phyloP scores from a whole-genome alignment of 2,113 vertebrate genomes.

The Corythornis vintsioides region DNA sequence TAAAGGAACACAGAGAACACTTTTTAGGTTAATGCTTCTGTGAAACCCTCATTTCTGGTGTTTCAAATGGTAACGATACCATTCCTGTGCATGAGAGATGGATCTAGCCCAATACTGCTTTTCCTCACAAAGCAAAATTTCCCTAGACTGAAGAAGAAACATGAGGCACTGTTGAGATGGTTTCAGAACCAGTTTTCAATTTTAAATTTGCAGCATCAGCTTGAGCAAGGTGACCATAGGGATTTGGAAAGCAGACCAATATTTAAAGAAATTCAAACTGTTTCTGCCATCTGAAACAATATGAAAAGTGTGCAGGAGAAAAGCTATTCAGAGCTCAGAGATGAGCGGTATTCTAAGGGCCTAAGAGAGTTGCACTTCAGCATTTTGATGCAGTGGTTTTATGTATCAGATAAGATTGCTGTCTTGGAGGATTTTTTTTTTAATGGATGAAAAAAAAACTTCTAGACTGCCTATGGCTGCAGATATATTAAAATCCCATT shows the following conservation, averaged over 20 bases:
- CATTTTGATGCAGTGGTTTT: constrained; percentile 39
- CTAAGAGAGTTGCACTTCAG: background rate
- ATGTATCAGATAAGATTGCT: constrained; percentile 11
- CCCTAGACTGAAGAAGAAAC: background rate
- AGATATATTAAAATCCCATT: constrained; percentile 42
- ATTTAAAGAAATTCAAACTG: background rate
- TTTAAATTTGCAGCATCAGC: background rate
- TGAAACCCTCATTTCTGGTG: background rate
- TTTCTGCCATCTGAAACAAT: background rate
- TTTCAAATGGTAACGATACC: background rate
- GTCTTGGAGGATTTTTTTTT: background rate
- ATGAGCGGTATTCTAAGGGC: background rate
- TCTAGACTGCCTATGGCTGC: constrained; percentile 42
- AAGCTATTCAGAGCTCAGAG: background rate
- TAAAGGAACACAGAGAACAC: background rate
- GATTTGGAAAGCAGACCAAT: background rate
- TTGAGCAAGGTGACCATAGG: background rate
- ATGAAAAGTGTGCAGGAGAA: background rate
- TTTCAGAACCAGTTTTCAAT: background rate
- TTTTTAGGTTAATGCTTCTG: background rate
- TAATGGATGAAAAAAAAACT: constrained; percentile 39
- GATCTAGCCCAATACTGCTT: background rate
- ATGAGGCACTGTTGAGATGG: background rate
- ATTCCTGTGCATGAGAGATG: background rate
- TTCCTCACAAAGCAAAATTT: background rate